Evolutionary conservation across 2,888 invertebrate species (phyloP).

Genomic region (Graphium colonna): DNA sequence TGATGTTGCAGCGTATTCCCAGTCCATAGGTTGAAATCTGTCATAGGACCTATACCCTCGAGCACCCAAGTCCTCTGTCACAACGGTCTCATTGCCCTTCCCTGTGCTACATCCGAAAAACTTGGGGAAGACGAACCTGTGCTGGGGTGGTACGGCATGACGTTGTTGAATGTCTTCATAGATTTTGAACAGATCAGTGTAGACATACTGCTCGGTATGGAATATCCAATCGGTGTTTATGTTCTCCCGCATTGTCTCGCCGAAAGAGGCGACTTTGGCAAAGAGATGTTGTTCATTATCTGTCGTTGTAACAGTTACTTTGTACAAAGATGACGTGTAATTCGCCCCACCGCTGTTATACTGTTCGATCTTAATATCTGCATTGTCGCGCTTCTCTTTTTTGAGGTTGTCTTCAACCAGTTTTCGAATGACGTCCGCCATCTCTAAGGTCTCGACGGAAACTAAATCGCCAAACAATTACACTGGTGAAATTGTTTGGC

Average conservation of each 20-base stretch:
- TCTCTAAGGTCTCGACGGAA: neutral
- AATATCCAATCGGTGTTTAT: conserved; percentile 37
- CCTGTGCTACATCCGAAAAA: conserved; percentile 42
- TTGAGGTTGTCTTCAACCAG: conserved; percentile 1
- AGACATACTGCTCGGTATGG: conserved; percentile 44
- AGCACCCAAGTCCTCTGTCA: conserved; percentile 50
- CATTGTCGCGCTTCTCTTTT: neutral
- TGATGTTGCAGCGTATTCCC: conserved; percentile 48
- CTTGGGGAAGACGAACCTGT: conserved; percentile 41
- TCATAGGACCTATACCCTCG: conserved; percentile 46
- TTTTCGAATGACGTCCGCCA: conserved; percentile 11
- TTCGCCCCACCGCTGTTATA: conserved; percentile 33
- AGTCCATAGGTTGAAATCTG: conserved; percentile 47
- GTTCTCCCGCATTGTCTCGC: conserved; percentile 38
- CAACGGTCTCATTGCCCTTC: conserved; percentile 43
- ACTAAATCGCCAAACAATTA: neutral
- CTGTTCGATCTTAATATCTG: conserved; percentile 35
- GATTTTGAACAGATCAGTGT: conserved; percentile 38
- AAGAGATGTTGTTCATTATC: conserved; percentile 39
- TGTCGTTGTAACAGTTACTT: conserved; percentile 3
- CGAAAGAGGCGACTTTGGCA: conserved; percentile 47
- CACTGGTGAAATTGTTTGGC: neutral
- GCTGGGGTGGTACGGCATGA: conserved; percentile 35
- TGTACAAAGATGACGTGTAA: conserved; percentile 23
- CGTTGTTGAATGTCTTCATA: conserved; percentile 43